These are phyloP conservation scores for Entelurus aequoreus DNA, from an alignment of 2,113 vertebrate genomes.

Conservation along the genomic window DNA sequence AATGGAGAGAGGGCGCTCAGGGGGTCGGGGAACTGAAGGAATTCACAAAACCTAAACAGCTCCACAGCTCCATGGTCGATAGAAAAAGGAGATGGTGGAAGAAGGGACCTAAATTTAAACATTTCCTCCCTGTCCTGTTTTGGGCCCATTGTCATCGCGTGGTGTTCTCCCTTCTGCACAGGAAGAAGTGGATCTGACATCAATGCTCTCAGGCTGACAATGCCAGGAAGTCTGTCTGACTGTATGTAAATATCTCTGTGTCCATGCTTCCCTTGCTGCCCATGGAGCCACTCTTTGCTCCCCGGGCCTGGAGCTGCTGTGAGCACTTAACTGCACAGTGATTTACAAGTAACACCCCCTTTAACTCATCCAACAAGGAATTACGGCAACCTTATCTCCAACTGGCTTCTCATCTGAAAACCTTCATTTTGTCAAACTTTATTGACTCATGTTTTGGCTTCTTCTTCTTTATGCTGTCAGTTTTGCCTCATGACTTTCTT, in stretches of 20 bases:
- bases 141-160: constrained; percentile 69
- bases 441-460: not conserved
- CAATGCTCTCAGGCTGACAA: constrained; percentile 71
- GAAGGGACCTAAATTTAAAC: constrained; percentile 73
- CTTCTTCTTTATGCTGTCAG: not conserved
- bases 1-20: constrained; percentile 62
- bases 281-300: constrained; percentile 36
- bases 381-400: constrained; percentile 35
- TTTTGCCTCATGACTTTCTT: constrained; percentile 14
- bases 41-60: constrained; percentile 64
- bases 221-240: constrained; percentile 76
- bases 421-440: not conserved
- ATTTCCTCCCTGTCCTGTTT: constrained; percentile 74
- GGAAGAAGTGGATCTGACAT: constrained; percentile 79
- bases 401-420: not conserved
- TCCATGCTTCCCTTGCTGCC: constrained; percentile 65
- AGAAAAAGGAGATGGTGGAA: constrained; percentile 68
- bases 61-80: constrained; percentile 37
- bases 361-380: constrained; percentile 39
- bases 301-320: constrained; percentile 6
- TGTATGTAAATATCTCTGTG: constrained; percentile 76
- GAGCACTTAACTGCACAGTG: constrained; percentile 25
- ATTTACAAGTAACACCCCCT: constrained; percentile 44
- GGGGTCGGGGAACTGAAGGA: constrained; percentile 42
- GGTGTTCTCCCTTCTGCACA: constrained; percentile 71